phyloP scores from a whole-genome alignment of 2,888 invertebrate species.

The Microplitis manilae region DNA sequence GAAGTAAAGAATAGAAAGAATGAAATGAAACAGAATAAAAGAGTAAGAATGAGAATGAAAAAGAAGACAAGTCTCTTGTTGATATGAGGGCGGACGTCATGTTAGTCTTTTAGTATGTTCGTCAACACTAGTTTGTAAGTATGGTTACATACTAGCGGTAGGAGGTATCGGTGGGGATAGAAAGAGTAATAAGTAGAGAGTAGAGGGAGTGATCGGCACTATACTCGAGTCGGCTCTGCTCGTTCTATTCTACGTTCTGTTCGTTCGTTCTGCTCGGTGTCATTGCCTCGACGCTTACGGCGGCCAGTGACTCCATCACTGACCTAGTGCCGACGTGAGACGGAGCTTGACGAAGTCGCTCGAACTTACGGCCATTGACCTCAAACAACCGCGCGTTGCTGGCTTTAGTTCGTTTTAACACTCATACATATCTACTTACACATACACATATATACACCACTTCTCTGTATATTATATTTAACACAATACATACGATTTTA shows the following conservation, averaged over 20 bases:
- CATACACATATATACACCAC: constrained; percentile 15
- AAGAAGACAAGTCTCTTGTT: background rate
- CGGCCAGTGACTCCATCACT: constrained; percentile 72
- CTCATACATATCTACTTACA: constrained; percentile 20
- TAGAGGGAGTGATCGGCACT: constrained; percentile 23
- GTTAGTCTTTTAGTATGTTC: background rate
- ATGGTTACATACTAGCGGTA: background rate
- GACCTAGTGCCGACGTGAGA: constrained; percentile 70
- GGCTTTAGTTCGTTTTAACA: constrained; percentile 8
- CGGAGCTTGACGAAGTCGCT: constrained; percentile 58
- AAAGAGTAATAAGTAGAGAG: constrained; percentile 8
- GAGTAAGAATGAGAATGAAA: background rate
- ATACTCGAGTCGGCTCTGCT: constrained; percentile 7
- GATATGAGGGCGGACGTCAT: background rate
- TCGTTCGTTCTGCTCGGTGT: constrained; percentile 65
- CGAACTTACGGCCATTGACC: constrained; percentile 66
- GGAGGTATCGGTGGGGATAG: background rate
- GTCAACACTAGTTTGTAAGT: background rate
- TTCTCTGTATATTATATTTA: background rate
- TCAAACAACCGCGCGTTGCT: constrained; percentile 42
- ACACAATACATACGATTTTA: background rate
- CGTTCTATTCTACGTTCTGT: constrained; percentile 45
- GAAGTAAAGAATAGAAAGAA: background rate
- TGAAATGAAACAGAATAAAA: background rate
- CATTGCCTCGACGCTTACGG: constrained; percentile 72